A percentile compares a stretch with the other conserved stretches of the same genome.
Conservation (phyloP, 2,797 vertebrate genomes). For the Microhierax caerulescens region DNA sequence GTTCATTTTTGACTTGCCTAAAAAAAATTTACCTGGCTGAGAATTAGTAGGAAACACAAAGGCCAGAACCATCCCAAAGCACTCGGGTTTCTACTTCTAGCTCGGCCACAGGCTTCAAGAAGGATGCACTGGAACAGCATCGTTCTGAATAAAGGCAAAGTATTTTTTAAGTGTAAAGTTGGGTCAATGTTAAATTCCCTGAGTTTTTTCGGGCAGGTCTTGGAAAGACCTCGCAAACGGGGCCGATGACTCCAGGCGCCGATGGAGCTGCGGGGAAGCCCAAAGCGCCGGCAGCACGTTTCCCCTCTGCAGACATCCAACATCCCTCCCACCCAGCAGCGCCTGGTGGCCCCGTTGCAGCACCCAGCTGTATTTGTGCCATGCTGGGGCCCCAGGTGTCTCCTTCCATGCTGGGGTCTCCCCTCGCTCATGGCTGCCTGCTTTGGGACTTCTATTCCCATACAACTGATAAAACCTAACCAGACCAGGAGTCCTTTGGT, state of each 20-base stretch:
- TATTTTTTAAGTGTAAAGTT: not conserved
- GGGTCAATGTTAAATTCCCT: accelerated
- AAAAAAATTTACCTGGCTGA: not conserved
- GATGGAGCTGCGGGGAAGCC: accelerated
- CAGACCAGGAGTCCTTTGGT: not conserved
- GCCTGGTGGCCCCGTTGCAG: accelerated
- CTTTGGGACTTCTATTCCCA: not conserved
- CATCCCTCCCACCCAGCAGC: not conserved
- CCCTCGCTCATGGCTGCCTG: too few species aligned
- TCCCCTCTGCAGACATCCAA: not conserved
- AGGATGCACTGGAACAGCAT: not conserved
- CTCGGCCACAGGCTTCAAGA: not conserved
- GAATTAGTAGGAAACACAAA: not conserved
- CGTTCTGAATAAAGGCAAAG: not conserved
- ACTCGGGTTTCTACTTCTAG: not conserved
- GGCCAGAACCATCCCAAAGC: not conserved
- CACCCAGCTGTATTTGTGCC: too few species aligned
- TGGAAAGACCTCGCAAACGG: accelerated
- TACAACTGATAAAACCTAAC: not conserved
- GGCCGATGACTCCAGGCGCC: not conserved
- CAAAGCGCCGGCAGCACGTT: accelerated
- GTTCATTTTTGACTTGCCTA: not conserved
- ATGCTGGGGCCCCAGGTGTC: not conserved
- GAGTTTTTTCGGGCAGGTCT: not conserved
- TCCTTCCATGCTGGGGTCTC: accelerated